Evolutionary conservation across 35 echinoderm and acorn worm species (phyloP).

Genomic region (Acanthaster planci): DNA sequence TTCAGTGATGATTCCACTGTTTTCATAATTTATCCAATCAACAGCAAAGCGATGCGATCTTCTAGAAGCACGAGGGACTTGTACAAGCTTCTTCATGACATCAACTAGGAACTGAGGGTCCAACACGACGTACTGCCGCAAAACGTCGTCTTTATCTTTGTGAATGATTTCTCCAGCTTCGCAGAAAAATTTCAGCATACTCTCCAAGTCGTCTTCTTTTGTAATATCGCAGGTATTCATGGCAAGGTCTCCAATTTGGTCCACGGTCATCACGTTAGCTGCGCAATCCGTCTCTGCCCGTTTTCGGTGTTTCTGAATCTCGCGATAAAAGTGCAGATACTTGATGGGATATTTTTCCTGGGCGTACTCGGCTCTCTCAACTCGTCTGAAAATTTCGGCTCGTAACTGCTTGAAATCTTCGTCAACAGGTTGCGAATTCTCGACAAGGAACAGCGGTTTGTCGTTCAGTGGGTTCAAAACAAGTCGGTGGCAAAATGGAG

Average conservation of each 20-base stretch:
- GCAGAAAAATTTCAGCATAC: constrained; percentile 26
- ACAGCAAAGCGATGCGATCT: neutral
- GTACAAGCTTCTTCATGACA: constrained; percentile 26
- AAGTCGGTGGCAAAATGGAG: neutral
- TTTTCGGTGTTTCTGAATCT: neutral
- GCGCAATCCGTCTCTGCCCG: neutral
- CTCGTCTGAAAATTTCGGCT: neutral
- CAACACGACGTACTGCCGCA: constrained; percentile 21
- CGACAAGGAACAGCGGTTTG: constrained; percentile 26
- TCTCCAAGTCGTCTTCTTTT: neutral
- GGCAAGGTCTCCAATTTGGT: constrained; percentile 35
- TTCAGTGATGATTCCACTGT: constrained; percentile 12
- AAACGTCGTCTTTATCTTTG: neutral
- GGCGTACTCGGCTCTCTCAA: constrained; percentile 15
- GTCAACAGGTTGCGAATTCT: constrained; percentile 11
- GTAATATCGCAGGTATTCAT: constrained; percentile 1
- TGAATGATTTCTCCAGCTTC: constrained; percentile 41
- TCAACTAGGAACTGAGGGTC: constrained; percentile 47
- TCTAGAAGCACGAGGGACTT: constrained; percentile 5
- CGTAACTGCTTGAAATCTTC: neutral
- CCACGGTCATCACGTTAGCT: neutral
- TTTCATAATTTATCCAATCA: constrained; percentile 21
- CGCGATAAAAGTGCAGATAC: constrained; percentile 29
- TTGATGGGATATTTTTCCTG: constrained; percentile 31
- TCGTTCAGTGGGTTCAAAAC: neutral